These are phyloP conservation scores for Leptopterna dolabrata DNA, from an alignment of 2,888 invertebrate genomes.

Conservation along the genomic window DNA sequence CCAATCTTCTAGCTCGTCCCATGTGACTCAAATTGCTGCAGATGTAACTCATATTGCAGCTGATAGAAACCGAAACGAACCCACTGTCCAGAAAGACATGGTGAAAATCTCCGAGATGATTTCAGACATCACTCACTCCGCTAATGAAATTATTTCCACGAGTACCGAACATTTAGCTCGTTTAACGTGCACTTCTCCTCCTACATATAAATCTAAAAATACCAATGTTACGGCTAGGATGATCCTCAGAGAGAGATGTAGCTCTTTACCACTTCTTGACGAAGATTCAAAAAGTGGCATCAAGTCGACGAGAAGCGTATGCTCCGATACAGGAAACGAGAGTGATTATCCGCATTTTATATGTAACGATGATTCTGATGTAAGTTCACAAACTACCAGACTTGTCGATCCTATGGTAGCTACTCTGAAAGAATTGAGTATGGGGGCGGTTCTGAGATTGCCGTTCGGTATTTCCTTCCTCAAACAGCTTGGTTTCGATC, in stretches of 20 bases:
- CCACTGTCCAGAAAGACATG: not conserved
- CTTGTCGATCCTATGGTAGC: not conserved
- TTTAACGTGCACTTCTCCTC: constrained; percentile 5
- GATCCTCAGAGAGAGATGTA: not conserved
- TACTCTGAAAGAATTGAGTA: constrained; percentile 47
- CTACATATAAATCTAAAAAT: not conserved
- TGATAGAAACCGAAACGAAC: not conserved
- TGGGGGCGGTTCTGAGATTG: constrained; percentile 41
- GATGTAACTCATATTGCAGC: no score
- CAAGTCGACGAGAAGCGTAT: constrained; percentile 34
- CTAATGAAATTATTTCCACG: constrained; percentile 26
- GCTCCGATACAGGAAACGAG: constrained; percentile 13
- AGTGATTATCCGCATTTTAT: constrained; percentile 26
- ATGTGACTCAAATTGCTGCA: not conserved
- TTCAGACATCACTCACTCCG: constrained; percentile 17
- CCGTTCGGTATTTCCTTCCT: constrained; percentile 37
- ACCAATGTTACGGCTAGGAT: not conserved
- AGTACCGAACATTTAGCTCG: constrained; percentile 37
- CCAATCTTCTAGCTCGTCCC: not conserved
- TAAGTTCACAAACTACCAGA: constrained; percentile 40
- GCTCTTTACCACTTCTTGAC: constrained; percentile 34
- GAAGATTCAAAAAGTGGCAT: not conserved
- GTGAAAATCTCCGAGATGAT: constrained; percentile 31
- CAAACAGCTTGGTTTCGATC: constrained; percentile 51
- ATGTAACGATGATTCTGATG: constrained; percentile 31